These are phyloP conservation scores for Lasioglossum calceatum DNA, from an alignment of 2,888 invertebrate genomes.

Conservation along the genomic window DNA sequence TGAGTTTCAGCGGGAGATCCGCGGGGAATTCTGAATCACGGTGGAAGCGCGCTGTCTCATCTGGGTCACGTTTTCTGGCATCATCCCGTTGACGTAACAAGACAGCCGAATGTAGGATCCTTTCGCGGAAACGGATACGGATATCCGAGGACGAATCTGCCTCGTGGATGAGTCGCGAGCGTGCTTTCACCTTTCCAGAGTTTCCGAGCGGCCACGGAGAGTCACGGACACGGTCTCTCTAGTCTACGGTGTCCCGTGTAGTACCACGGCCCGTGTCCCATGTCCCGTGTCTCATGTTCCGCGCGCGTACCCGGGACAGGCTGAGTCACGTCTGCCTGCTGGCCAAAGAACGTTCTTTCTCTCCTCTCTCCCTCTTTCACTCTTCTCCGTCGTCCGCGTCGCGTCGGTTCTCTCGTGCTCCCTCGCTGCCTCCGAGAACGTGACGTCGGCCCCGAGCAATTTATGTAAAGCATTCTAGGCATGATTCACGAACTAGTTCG, in stretches of 20 bases:
- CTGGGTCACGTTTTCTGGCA: conserved; percentile 5
- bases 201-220: conserved; percentile 51
- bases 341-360: conserved; percentile 54
- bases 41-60: neutral
- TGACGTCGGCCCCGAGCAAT: conserved; percentile 79
- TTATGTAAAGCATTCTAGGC: conserved; percentile 82
- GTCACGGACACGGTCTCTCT: neutral
- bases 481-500: conserved; percentile 84
- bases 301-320: conserved; percentile 48
- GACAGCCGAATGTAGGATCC: conserved; percentile 16
- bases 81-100: neutral
- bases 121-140: conserved; percentile 43
- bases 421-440: conserved; percentile 61
- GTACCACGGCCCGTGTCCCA: neutral
- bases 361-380: conserved; percentile 33
- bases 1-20: neutral
- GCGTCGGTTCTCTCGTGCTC: conserved; percentile 50
- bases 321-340: conserved; percentile 66
- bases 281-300: conserved; percentile 37
- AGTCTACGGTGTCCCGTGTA: neutral
- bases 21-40: neutral
- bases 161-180: conserved; percentile 56
- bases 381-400: conserved; percentile 11
- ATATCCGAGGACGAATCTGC: conserved; percentile 45
- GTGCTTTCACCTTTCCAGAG: conserved; percentile 67